A percentile compares a stretch with the other conserved stretches of the same genome.
phyloP scores from a whole-genome alignment of 2,797 vertebrate species.

The Trichosurus vulpecula region DNA sequence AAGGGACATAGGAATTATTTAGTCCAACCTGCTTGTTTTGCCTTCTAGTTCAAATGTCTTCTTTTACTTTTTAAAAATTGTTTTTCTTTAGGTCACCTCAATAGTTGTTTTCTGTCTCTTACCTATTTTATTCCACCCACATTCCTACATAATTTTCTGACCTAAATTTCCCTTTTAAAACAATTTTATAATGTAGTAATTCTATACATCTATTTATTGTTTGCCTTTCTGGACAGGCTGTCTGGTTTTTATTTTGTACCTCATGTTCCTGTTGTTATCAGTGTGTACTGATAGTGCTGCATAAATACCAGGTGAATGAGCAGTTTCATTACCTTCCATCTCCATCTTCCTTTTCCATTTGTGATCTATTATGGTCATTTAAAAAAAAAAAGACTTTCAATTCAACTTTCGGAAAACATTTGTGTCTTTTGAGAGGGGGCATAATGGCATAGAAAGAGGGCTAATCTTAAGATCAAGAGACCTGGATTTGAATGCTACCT shows the following conservation, averaged over 20 bases:
- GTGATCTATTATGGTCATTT: conserved; percentile 14
- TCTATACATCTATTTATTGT: neutral
- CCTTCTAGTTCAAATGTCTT: neutral
- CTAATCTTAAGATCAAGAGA: neutral
- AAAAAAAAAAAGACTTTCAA: neutral
- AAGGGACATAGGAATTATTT: neutral
- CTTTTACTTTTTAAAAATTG: neutral
- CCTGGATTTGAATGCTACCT: neutral
- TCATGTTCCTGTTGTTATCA: neutral
- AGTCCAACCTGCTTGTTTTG: neutral
- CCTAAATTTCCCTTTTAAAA: conserved; percentile 16
- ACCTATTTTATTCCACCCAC: conserved; percentile 16
- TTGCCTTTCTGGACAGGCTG: neutral
- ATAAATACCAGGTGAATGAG: conserved; percentile 4
- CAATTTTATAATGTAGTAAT: neutral
- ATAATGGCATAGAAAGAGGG: neutral
- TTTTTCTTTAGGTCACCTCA: conserved; percentile 35
- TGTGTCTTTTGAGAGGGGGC: neutral
- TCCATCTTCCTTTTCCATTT: neutral
- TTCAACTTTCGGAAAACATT: neutral
- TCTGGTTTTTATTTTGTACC: neutral
- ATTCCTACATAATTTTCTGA: neutral
- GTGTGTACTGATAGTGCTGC: neutral
- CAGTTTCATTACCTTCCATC: neutral
- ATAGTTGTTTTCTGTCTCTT: neutral